phyloP scores from a whole-genome alignment of 1,140 invertebrate species.

The Protaetia brevitarsis region DNA sequence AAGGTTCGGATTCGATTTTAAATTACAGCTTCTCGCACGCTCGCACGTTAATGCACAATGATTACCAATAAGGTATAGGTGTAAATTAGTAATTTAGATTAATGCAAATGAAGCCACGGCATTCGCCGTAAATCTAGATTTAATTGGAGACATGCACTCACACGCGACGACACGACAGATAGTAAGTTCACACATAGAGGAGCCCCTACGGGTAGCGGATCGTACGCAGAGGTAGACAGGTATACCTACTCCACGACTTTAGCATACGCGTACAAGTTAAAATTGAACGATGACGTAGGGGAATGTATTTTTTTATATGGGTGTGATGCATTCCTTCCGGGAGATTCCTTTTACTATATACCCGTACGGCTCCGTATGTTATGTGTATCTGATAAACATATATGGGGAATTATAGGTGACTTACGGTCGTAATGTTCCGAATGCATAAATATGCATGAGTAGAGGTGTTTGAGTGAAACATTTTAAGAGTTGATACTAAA shows the following conservation, averaged over 20 bases:
- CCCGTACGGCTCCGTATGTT: background rate
- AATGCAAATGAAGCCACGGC: conserved; percentile 18
- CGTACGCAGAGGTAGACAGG: no score
- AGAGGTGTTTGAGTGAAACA: background rate
- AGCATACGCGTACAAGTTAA: background rate
- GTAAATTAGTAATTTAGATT: conserved; percentile 22
- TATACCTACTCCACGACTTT: no score
- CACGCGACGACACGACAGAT: background rate
- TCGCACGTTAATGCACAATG: background rate
- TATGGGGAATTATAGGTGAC: background rate
- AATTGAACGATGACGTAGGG: background rate
- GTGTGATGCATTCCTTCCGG: background rate
- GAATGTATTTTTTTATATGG: background rate
- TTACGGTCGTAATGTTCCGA: background rate
- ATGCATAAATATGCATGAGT: background rate
- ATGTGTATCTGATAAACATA: no score
- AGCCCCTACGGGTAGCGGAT: no score
- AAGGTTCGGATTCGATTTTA: background rate
- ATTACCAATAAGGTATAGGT: background rate
- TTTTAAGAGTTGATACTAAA: background rate
- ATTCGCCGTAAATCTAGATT: conserved; percentile 1
- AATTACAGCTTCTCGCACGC: background rate
- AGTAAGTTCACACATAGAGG: no score
- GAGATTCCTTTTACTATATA: background rate
- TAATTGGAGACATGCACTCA: conserved; percentile 1